A percentile compares a stretch with the other conserved stretches of the same genome.
phyloP scores from a whole-genome alignment of 2,113 vertebrate species.

The Leptobrachium leishanense region DNA sequence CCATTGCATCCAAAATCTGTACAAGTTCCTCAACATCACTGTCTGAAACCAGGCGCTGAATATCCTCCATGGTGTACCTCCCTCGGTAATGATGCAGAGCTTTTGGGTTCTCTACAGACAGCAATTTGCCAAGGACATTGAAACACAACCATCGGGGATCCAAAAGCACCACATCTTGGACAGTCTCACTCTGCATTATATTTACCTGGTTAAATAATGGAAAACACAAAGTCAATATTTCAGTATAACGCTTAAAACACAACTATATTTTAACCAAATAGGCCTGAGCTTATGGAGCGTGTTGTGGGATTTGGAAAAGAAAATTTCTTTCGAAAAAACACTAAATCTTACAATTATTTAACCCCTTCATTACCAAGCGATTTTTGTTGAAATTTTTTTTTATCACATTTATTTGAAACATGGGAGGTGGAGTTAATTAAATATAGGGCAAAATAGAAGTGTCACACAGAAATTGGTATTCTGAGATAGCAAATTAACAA shows the following conservation, averaged over 20 bases:
- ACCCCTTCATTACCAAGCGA: too few species aligned
- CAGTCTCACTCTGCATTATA: constrained; percentile 97
- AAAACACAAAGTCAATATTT: not conserved
- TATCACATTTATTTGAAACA: too few species aligned
- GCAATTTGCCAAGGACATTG: constrained; percentile 82
- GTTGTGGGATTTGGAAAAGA: too few species aligned
- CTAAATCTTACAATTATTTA: too few species aligned
- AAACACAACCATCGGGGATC: constrained; percentile 96
- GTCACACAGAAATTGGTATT: too few species aligned
- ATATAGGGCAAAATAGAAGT: too few species aligned
- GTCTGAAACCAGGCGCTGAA: constrained; percentile 87
- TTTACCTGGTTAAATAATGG: constrained; percentile 79
- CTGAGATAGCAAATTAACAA: too few species aligned
- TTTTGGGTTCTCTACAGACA: constrained; percentile 90
- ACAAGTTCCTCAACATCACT: constrained; percentile 92
- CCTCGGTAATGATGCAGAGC: constrained; percentile 97
- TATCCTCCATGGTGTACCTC: constrained; percentile 90
- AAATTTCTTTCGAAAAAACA: too few species aligned
- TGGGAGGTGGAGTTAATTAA: too few species aligned
- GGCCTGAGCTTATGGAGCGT: too few species aligned
- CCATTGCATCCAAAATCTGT: constrained; percentile 96
- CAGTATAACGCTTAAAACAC: not conserved
- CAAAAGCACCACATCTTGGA: constrained; percentile 94
- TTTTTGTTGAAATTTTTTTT: too few species aligned
- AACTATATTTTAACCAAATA: too few species aligned